Conservation (phyloP, 2,797 vertebrate species). For the Periophthalmus magnuspinnatus region DNA sequence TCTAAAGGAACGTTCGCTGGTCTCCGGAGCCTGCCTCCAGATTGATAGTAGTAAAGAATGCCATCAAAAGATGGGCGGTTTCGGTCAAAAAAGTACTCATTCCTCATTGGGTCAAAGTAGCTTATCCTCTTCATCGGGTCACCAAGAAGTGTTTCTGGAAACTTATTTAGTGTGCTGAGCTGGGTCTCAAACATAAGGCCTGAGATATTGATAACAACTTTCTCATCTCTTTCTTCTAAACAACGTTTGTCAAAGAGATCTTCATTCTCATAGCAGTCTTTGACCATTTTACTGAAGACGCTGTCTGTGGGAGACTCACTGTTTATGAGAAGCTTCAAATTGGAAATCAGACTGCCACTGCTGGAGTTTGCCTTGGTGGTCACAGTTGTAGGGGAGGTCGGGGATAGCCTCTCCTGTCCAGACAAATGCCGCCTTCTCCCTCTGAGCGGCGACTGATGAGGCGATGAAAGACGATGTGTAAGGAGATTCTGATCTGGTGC, state of each 20-base stretch:
- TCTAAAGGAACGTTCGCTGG: conserved; percentile 95
- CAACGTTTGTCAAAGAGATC: conserved; percentile 81
- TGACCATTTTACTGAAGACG: conserved; percentile 84
- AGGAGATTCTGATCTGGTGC: conserved; percentile 68
- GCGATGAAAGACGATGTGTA: conserved; percentile 60
- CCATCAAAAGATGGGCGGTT: conserved; percentile 97
- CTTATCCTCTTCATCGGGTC: conserved; percentile 88
- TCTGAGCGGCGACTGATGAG: conserved; percentile 67
- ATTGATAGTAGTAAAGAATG: conserved; percentile 96
- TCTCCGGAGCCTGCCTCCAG: conserved; percentile 91
- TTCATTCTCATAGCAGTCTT: conserved; percentile 78
- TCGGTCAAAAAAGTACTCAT: conserved; percentile 97
- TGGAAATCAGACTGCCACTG: conserved; percentile 86
- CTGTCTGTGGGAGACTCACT: conserved; percentile 87
- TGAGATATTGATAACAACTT: conserved; percentile 93
- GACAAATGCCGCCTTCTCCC: conserved; percentile 47
- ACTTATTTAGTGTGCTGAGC: conserved; percentile 91
- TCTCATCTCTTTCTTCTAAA: conserved; percentile 86
- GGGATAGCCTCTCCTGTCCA: conserved; percentile 57
- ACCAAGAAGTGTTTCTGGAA: conserved; percentile 92
- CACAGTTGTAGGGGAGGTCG: conserved; percentile 64
- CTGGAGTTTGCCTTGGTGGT: conserved; percentile 80
- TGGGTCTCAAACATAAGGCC: conserved; percentile 94
- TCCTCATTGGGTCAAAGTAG: conserved; percentile 96
- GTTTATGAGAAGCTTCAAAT: conserved; percentile 83